Evolutionary conservation across 2,113 vertebrate species (phyloP).

Genomic region (Aegithalos caudatus): DNA sequence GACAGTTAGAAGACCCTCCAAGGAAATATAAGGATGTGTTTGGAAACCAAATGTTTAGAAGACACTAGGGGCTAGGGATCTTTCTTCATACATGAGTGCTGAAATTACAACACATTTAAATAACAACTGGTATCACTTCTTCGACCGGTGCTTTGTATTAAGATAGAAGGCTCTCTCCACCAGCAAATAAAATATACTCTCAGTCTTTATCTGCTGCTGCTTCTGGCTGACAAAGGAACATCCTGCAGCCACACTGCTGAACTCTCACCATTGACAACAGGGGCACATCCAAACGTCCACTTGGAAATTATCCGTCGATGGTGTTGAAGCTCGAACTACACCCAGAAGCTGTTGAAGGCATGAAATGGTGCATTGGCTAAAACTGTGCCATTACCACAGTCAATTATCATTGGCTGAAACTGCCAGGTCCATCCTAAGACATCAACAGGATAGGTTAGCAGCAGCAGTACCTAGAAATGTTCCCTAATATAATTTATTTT

Average conservation of each 20-base stretch:
- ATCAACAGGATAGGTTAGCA: not conserved
- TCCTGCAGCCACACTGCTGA: not conserved
- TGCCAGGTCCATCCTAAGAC: not conserved
- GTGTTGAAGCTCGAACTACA: not conserved
- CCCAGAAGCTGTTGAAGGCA: not conserved
- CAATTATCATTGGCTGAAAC: not conserved
- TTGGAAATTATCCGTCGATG: not conserved
- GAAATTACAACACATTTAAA: not conserved
- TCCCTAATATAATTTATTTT: not conserved
- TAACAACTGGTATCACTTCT: not conserved
- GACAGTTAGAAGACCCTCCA: not conserved
- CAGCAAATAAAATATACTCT: not conserved
- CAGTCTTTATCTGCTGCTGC: not conserved
- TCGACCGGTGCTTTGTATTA: not conserved
- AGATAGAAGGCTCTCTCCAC: not conserved
- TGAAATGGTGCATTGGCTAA: not conserved
- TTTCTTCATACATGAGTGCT: not conserved
- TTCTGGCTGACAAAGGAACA: not conserved
- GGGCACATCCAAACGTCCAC: not conserved
- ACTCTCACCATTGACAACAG: not conserved
- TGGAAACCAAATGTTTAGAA: not conserved
- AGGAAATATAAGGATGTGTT: not conserved
- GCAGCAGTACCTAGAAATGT: not conserved
- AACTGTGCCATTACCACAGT: not conserved
- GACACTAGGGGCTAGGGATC: not conserved